phyloP scores from a whole-genome alignment of 2,113 vertebrate species.

The Picathartes gymnocephalus region DNA sequence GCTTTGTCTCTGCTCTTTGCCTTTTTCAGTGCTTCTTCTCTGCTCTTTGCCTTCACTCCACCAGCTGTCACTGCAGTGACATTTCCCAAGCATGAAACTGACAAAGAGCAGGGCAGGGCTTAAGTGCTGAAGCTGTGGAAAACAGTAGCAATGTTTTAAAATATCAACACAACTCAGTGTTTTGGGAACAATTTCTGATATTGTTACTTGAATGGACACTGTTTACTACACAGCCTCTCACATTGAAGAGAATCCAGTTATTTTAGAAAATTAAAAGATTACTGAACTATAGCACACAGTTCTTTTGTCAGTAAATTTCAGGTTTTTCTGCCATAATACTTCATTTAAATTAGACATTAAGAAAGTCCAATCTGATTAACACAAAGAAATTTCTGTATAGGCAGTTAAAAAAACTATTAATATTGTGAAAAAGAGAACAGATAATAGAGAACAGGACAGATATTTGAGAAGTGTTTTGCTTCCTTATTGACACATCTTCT shows the following conservation, averaged over 20 bases:
- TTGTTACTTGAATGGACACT: not conserved
- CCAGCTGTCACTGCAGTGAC: slow-evolving; percentile 18
- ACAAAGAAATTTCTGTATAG: not conserved
- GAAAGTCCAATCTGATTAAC: not conserved
- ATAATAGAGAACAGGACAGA: not conserved
- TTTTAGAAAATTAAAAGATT: not conserved
- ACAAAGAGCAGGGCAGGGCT: slow-evolving; percentile 7
- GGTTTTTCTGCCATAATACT: not conserved
- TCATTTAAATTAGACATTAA: not conserved
- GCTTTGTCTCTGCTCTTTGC: not conserved
- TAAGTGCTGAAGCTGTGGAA: not conserved
- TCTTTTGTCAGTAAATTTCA: not conserved
- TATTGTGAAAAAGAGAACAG: not conserved
- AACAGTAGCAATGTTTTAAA: slow-evolving; percentile 1
- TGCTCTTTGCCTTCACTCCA: not conserved
- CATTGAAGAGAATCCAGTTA: not conserved
- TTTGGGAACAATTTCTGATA: not conserved
- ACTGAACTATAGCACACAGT: not conserved
- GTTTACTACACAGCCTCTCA: not conserved
- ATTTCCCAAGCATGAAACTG: slow-evolving; percentile 16
- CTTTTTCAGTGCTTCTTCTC: not conserved
- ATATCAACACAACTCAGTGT: not conserved
- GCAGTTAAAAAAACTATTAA: not conserved
- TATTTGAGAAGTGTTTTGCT: not conserved
- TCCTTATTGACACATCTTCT: not conserved